phyloP scores from a whole-genome alignment of 2,797 vertebrate genomes.

The Craterocephalus amniculus region DNA sequence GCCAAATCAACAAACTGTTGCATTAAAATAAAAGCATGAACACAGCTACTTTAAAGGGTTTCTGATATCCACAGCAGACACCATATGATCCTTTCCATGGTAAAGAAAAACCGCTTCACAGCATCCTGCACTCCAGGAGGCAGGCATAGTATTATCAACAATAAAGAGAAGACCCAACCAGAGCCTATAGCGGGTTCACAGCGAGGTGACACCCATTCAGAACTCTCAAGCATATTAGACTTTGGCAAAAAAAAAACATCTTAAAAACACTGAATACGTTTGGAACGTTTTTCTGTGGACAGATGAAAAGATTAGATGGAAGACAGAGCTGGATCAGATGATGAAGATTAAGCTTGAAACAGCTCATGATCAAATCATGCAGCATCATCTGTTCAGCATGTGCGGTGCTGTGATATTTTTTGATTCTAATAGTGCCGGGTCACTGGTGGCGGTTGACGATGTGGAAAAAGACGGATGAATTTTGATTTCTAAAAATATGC shows the following conservation, averaged over 20 bases:
- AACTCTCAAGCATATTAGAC: background rate
- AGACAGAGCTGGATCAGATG: background rate
- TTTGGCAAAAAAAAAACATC: background rate
- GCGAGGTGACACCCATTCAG: background rate
- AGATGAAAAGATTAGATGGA: background rate
- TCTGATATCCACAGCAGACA: background rate
- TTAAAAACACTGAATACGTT: background rate
- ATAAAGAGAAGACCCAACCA: background rate
- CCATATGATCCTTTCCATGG: background rate
- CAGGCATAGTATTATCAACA: background rate
- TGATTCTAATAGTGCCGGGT: background rate
- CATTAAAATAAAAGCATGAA: background rate
- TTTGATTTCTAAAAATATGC: background rate
- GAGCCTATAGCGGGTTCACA: background rate
- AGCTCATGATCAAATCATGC: background rate
- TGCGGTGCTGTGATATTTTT: background rate
- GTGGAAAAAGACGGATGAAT: background rate
- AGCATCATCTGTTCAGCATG: background rate
- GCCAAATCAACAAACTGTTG: background rate
- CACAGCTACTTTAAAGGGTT: background rate
- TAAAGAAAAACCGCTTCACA: background rate
- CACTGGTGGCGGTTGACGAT: background rate
- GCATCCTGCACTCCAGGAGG: background rate
- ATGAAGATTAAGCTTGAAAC: background rate
- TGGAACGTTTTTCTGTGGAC: background rate